Evolutionary conservation across 2,113 vertebrate species (phyloP), one percentile per base, ranked within the genome.

Genomic region (Aphyosemion australe): DNA sequence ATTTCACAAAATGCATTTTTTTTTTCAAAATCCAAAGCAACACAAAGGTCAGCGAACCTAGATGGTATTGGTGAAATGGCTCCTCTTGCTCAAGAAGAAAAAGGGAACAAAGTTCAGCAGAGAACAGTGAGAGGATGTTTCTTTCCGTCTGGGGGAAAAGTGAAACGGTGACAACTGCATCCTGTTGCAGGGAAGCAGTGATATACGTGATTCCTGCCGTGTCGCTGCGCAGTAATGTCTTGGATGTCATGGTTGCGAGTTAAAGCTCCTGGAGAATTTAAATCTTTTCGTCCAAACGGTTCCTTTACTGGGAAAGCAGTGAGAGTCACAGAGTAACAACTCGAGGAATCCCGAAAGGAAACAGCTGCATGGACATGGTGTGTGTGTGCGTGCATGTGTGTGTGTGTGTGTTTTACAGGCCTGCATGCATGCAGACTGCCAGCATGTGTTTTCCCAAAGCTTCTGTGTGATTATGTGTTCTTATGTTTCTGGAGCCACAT

Each of bases 341-440:
- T 86, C 66, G 45, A 83, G 72, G 86, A 90, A 88, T 90, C 78
- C 76, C 70, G 52, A 56, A 79, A 79, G 78, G 76, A 83, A 86
- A 87, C 88, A 88, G 89, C 86, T 89, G 84, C 80, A 63, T 54
- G 65, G 74, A 57, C 57, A 55, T 54, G 64, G 91, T 94, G 65
- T 78, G 54, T 72, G 58, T 63, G 46, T 37, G 72, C 60, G 42
- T 63, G 57, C 93, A 93, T 89, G 61, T 48, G 54, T 93, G 93
- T 88, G 57, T 58, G 56, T 65, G 76, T 59, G 56, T 60, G 43
- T 70, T 42, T 42, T 13, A 42, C 41, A 42, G 41, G 41, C 48
- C 52, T 73, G 34, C 41, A 60, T 61, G 66, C 62, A 49, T 71
- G 45, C 45, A 61, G 52, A 54, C 61, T 78, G 73, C 48, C 72